Evolutionary conservation across 2,113 vertebrate genomes (phyloP).

Genomic region (Bambusicola thoracicus): DNA sequence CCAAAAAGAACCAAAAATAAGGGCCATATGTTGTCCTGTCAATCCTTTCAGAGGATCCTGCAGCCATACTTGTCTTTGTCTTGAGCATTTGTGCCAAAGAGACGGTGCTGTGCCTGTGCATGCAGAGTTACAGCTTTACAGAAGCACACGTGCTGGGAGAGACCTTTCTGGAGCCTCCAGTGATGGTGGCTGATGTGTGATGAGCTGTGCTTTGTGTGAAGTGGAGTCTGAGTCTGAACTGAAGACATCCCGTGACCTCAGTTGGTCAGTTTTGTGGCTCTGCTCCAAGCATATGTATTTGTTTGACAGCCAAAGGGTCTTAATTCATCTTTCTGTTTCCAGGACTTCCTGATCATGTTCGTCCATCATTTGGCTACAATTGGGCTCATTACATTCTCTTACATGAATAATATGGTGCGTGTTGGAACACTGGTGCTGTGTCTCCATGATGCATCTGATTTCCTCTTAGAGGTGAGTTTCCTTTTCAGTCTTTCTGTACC

Average conservation of each 20-base stretch:
- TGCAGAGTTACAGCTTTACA: neutral
- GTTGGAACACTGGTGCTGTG: conserved; percentile 91
- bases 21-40: neutral
- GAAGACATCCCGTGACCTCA: neutral
- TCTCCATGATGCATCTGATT: conserved; percentile 92
- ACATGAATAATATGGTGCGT: conserved; percentile 94
- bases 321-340: neutral
- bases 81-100: neutral
- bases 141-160: neutral
- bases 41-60: neutral
- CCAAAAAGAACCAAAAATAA: neutral
- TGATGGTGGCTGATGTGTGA: neutral
- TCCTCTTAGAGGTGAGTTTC: conserved; percentile 89
- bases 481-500: neutral
- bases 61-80: neutral
- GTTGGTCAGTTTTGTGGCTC: neutral
- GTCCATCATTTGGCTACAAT: conserved; percentile 92
- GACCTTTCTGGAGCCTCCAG: neutral
- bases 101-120: neutral
- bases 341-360: conserved; percentile 98
- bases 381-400: conserved; percentile 92
- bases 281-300: neutral
- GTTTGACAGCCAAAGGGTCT: neutral
- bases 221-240: neutral
- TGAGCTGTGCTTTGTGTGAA: neutral